These are phyloP conservation scores for Papilio polytes DNA, from an alignment of 1,140 invertebrate species.

Conservation along the genomic window DNA sequence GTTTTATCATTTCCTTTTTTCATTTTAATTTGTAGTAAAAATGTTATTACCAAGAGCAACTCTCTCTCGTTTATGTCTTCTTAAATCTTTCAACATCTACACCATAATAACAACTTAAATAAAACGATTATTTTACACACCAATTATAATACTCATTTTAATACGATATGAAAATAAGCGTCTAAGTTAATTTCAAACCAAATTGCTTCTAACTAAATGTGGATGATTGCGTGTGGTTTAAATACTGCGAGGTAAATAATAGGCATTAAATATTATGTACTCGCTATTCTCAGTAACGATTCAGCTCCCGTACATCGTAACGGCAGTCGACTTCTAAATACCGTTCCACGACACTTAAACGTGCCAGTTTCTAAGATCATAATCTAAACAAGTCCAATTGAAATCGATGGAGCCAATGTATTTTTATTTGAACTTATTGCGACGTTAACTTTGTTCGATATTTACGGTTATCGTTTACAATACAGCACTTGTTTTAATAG, in stretches of 20 bases:
- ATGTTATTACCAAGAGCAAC: too few species aligned
- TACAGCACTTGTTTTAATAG: conserved; percentile 2
- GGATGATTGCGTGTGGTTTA: conserved; percentile 25
- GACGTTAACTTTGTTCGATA: conserved; percentile 24
- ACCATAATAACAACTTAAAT: conserved; percentile 7
- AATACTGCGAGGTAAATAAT: conserved; percentile 27
- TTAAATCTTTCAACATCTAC: background rate
- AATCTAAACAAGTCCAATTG: conserved; percentile 40
- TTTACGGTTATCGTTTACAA: conserved; percentile 19
- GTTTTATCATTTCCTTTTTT: background rate
- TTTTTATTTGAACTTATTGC: conserved; percentile 40
- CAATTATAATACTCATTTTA: background rate
- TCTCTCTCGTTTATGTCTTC: background rate
- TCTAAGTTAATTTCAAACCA: background rate
- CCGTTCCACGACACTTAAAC: conserved; percentile 37
- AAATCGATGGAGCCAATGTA: conserved; percentile 38
- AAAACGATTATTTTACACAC: background rate
- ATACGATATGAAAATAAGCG: conserved; percentile 8
- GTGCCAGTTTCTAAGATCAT: conserved; percentile 39
- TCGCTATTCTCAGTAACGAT: conserved; percentile 32
- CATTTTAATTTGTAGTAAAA: background rate
- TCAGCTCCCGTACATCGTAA: conserved; percentile 35
- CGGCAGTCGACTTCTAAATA: conserved; percentile 34
- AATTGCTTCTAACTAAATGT: conserved; percentile 19
- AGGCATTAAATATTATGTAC: background rate